These are phyloP conservation scores for Odontomyia ornata DNA, from an alignment of 2,888 invertebrate species.

Conservation along the genomic window DNA sequence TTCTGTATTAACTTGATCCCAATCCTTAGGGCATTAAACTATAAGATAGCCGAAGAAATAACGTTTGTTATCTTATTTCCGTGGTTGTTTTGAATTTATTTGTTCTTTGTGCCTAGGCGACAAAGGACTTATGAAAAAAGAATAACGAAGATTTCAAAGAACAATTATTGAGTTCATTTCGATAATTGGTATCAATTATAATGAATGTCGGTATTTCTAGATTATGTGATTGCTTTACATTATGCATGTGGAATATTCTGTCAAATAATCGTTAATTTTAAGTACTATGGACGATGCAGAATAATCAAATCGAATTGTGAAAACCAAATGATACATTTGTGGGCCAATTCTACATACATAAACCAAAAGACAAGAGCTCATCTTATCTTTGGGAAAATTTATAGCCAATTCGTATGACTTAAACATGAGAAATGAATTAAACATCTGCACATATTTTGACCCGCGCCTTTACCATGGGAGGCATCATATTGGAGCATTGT, in stretches of 20 bases:
- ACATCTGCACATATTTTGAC: not conserved
- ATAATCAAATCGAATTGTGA: no score
- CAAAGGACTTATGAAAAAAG: not conserved
- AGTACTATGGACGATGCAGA: no score
- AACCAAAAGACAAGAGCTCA: not conserved
- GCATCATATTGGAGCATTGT: no score
- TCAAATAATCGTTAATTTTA: no score
- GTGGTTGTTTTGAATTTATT: no score
- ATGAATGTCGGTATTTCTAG: not conserved
- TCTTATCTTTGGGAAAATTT: constrained; percentile 34
- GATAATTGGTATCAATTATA: not conserved
- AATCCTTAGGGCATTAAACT: constrained; percentile 16
- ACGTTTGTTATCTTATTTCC: not conserved
- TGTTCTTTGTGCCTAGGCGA: not conserved
- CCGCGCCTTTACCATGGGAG: no score
- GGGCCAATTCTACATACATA: no score
- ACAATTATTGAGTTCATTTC: not conserved
- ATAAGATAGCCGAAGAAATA: not conserved
- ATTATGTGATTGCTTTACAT: not conserved
- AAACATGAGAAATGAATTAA: constrained; percentile 35
- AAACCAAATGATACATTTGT: no score
- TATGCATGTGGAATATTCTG: no score
- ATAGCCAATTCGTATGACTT: constrained; percentile 18
- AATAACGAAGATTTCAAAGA: not conserved
- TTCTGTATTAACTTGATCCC: not conserved